These are phyloP conservation scores for Rattus rattus DNA, from an alignment of 2,113 vertebrate species.

Conservation along the genomic window DNA sequence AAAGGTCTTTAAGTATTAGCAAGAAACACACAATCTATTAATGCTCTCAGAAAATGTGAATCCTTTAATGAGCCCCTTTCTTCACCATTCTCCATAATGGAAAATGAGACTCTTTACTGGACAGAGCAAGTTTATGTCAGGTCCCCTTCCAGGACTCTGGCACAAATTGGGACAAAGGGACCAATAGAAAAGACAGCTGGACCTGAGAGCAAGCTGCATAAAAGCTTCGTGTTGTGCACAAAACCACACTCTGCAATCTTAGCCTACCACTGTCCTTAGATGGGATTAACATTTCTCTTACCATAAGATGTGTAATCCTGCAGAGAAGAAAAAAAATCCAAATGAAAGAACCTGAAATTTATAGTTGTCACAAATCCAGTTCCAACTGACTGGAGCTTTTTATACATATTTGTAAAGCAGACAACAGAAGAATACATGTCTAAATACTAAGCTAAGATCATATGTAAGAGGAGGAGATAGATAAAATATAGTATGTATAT, in stretches of 20 bases:
- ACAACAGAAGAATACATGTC: not conserved
- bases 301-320: not conserved
- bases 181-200: not conserved
- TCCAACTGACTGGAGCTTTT: not conserved
- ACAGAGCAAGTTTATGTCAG: not conserved
- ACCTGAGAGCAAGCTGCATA: not conserved
- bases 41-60: not conserved
- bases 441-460: not conserved
- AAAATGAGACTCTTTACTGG: not conserved
- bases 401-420: not conserved
- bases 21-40: not conserved
- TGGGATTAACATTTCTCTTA: not conserved
- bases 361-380: not conserved
- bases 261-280: not conserved
- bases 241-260: not conserved
- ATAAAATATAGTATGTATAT: conserved; percentile 3
- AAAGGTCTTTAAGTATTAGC: not conserved
- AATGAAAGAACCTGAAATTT: not conserved
- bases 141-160: not conserved
- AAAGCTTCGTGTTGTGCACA: not conserved
- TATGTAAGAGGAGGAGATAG: not conserved
- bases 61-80: not conserved
- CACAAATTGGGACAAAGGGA: not conserved
- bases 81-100: not conserved
- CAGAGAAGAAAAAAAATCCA: not conserved